Percentiles rank a stretch among this genome's conserved stretches.
Evolutionary conservation across 2,113 vertebrate genomes (phyloP).

Genomic region (Egretta garzetta): DNA sequence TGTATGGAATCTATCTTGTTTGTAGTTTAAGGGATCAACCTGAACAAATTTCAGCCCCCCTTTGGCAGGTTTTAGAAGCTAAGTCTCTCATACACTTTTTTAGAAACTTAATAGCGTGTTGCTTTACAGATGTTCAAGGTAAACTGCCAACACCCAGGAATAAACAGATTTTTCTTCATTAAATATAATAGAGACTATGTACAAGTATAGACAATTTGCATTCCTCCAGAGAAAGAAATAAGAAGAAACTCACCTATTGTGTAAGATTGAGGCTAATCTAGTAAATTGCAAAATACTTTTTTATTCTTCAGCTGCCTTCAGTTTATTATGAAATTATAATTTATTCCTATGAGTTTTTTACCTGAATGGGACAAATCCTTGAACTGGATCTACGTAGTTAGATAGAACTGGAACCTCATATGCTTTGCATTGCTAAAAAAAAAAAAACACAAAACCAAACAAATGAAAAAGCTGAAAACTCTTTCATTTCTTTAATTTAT

Average conservation of each 20-base stretch:
- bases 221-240: not conserved
- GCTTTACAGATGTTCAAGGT: not conserved
- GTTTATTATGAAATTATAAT: not conserved
- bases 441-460: accelerated
- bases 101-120: not conserved
- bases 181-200: not conserved
- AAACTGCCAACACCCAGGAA: not conserved
- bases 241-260: not conserved
- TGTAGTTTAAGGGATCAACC: not conserved
- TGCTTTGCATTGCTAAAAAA: not conserved
- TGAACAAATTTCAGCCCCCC: not conserved
- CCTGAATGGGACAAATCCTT: not conserved
- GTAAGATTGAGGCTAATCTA: not conserved
- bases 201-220: not conserved
- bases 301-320: not conserved
- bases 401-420: not conserved
- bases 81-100: not conserved
- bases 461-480: not conserved
- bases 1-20: not conserved
- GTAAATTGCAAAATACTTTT: not conserved
- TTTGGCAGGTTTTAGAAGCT: constrained; percentile 1
- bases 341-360: not conserved
- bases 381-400: not conserved
- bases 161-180: not conserved
- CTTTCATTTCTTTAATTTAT: not conserved